A percentile compares a stretch with the other conserved stretches of the same genome.
Evolutionary conservation across 2,113 vertebrate genomes (phyloP).

Genomic region (Triplophysa dalaica): DNA sequence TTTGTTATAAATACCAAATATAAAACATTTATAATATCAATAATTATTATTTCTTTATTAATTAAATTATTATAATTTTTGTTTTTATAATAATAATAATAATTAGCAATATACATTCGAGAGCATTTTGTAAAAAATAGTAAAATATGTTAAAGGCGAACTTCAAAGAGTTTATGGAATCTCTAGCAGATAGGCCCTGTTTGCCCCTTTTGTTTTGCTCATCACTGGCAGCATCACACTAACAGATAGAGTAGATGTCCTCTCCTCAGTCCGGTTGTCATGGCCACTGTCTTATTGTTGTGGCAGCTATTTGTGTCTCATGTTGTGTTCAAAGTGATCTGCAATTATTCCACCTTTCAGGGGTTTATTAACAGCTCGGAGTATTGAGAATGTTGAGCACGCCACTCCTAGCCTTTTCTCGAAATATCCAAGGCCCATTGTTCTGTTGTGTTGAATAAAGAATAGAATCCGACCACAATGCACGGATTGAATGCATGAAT

Average conservation of each 20-base stretch:
- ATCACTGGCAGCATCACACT: slow-evolving; percentile 10
- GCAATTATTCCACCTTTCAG: slow-evolving; percentile 40
- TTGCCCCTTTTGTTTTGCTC: slow-evolving; percentile 20
- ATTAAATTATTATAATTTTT: too few species aligned
- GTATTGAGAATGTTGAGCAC: slow-evolving; percentile 18
- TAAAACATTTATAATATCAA: background rate
- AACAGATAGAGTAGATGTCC: slow-evolving; percentile 36
- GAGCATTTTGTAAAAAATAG: background rate
- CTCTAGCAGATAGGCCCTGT: slow-evolving; percentile 3
- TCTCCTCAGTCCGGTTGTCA: slow-evolving; percentile 44
- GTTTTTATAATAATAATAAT: too few species aligned
- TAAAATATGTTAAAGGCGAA: background rate
- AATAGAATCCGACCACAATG: background rate
- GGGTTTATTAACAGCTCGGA: slow-evolving; percentile 42
- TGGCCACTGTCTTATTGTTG: slow-evolving; percentile 46
- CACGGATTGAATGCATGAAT: background rate
- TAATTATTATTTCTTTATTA: background rate
- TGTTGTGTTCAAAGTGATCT: slow-evolving; percentile 43
- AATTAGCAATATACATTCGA: too few species aligned
- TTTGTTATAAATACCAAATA: background rate
- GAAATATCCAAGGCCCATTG: background rate
- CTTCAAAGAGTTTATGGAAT: background rate
- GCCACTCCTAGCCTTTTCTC: background rate
- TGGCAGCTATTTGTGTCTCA: slow-evolving; percentile 42
- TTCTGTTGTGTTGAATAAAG: background rate